Base-by-base conservation (phyloP, 2,888 invertebrate species). In the Phortica magna region DNA sequence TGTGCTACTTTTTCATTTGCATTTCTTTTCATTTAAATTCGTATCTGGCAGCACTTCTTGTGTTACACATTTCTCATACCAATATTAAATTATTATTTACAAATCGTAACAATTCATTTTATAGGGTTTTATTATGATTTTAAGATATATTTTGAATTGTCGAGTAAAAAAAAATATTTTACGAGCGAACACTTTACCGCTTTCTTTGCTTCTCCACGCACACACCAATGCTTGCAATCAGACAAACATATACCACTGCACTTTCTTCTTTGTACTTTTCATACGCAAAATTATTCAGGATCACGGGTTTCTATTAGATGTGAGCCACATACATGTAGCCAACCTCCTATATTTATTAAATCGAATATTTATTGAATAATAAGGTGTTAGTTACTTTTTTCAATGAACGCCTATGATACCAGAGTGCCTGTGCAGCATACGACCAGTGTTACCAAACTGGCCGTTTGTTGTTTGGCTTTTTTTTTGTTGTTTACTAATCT, bases 131-230 rank as follows among this genome's bases (percentile, higher is more conserved):
- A 9, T 64, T 19, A 1, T 22, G 31, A 55, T 55, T n/a, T n/a
- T n/a, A n/a, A 55, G 17, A 17, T n/a, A n/a, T 55, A n/a, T 42
- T 67, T 41, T 17, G n/a, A 10, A 0, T 14, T 7, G 42, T 17
- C 17, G 12, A 5, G n/a, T 6, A 55, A 12, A 12, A 55, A 55
- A 55, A 55, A 71, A 19, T 53, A 48, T 75, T 67, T 75, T 57
- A 70, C 70, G 59, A 73, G 82, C 83, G 83, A 80, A 83, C 82
- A 83, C 87, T 85, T 87, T 87, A 87, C 82, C 85, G 85, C 85
- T 85, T 85, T 85, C 87, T 88, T 71, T 55, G n/a, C n/a, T 55
- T 84, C 86, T 84, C 81, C 75, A 82, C 79, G 79, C 78, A 81
- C 77, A 83, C 61, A 43, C 82, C 64, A 71, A 43, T 73, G 77